Evolutionary conservation across 2,797 vertebrate species (phyloP).

Genomic region (Sphenopsis melanotis): DNA sequence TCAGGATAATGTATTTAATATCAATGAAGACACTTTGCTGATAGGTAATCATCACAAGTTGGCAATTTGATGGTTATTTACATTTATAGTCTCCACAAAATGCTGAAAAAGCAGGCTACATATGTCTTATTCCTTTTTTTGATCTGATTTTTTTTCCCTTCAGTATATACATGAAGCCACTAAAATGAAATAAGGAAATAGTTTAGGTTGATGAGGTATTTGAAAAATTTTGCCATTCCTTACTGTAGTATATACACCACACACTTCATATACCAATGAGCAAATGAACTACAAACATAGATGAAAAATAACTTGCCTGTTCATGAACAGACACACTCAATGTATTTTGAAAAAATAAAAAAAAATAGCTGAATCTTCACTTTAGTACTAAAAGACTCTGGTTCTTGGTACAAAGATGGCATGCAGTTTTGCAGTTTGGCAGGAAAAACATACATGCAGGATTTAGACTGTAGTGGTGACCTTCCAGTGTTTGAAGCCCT

Average conservation of each 20-base stretch:
- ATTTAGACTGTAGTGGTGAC: neutral
- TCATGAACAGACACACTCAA: neutral
- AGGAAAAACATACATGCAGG: neutral
- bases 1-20: neutral
- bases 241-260: neutral
- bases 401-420: neutral
- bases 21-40: neutral
- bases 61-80: neutral
- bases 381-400: neutral
- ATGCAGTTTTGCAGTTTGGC: neutral
- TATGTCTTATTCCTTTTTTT: neutral
- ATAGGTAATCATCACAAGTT: neutral
- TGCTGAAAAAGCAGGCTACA: neutral
- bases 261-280: neutral
- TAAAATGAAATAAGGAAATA: neutral
- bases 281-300: neutral
- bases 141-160: neutral
- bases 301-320: neutral
- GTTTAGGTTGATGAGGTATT: neutral
- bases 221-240: neutral
- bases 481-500: neutral
- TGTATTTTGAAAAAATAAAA: neutral
- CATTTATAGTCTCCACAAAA: neutral
- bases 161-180: accelerated
- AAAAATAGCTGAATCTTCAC: neutral